Evolutionary conservation across 2,113 vertebrate species (phyloP), one percentile per base, ranked within the genome.

Genomic region (Epinephelus fuscoguttatus): DNA sequence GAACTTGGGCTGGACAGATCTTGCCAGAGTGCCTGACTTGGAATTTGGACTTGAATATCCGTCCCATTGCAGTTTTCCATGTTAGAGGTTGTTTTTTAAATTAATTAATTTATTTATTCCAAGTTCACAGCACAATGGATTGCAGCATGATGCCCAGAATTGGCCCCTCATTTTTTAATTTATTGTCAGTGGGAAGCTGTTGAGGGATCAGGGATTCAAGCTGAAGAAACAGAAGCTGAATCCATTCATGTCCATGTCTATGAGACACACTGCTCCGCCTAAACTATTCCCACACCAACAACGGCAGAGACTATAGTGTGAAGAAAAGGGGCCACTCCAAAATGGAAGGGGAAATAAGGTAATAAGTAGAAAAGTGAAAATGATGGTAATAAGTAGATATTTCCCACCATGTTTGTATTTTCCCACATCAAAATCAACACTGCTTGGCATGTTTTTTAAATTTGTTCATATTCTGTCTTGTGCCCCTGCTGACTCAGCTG

Each of bases 401-500:
- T 62, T 50, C 15, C 27, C 68, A 80, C 2, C 19, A 53, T 1
- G 11, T 52, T 23, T 71, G 25, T 23, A 61, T 69, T 63, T 74
- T 79, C 59, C 42, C 59, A 60, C 52, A 52, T 66, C 1, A 17
- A 8, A n/a, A 37, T 25, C 57, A 42, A 6, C 62, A 21, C 49
- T 21, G 18, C 57, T 21, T 37, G 66, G 17, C 52, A 61, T 49
- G 55, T 61, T 25, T 49, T 37, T 57, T 40, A 57, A 37, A 67
- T 21, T 0, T 42, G 27, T 59, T 75, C 71, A 37, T 61, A 15
- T 61, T 62, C 62, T 23, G 62, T 52, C 75, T 61, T 12, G 45
- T 49, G 21, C 21, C 14, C 75, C 49, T 0, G 27, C 45, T 27
- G 57, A 75, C 64, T 75, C 50, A 66, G 19, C 52, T 72, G 79